Evolutionary conservation across 2,797 vertebrate genomes (phyloP).

Genomic region (Diplodus puntazzo): DNA sequence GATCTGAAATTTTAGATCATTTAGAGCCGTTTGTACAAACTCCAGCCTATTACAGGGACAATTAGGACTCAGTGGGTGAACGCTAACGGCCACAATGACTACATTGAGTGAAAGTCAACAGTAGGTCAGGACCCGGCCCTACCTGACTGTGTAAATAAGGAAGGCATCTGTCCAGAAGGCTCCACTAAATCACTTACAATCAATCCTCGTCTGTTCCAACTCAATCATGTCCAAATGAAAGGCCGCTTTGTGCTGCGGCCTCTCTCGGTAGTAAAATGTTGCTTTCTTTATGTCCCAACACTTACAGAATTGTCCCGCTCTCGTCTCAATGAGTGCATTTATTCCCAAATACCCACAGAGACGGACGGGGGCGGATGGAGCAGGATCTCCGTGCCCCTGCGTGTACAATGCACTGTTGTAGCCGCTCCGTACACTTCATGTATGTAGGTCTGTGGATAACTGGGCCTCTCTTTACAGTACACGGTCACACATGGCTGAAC

Average conservation of each 20-base stretch:
- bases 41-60: conserved; percentile 40
- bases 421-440: conserved; percentile 24
- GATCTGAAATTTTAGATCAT: conserved; percentile 3
- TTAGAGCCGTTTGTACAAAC: conserved; percentile 8
- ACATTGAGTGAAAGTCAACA: conserved; percentile 68
- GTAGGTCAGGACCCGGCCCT: conserved; percentile 56
- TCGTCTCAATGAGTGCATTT: conserved; percentile 83
- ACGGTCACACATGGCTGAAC: not conserved
- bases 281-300: conserved; percentile 87
- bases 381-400: conserved; percentile 43
- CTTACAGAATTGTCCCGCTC: conserved; percentile 82
- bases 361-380: conserved; percentile 59
- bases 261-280: conserved; percentile 80
- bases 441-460: not conserved
- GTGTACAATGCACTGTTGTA: conserved; percentile 82
- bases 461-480: conserved; percentile 30
- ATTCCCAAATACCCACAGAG: conserved; percentile 76
- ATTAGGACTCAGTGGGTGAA: conserved; percentile 25
- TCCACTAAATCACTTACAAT: conserved; percentile 66
- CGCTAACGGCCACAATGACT: conserved; percentile 58
- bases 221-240: conserved; percentile 78
- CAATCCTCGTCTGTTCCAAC: conserved; percentile 77
- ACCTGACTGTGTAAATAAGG: conserved; percentile 73
- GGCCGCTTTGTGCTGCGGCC: conserved; percentile 79
- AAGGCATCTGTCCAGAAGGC: conserved; percentile 59